A percentile compares a stretch with the other conserved stretches of the same genome.
Conservation (phyloP, 2,888 invertebrate genomes). For the Epinotia bilunana region DNA sequence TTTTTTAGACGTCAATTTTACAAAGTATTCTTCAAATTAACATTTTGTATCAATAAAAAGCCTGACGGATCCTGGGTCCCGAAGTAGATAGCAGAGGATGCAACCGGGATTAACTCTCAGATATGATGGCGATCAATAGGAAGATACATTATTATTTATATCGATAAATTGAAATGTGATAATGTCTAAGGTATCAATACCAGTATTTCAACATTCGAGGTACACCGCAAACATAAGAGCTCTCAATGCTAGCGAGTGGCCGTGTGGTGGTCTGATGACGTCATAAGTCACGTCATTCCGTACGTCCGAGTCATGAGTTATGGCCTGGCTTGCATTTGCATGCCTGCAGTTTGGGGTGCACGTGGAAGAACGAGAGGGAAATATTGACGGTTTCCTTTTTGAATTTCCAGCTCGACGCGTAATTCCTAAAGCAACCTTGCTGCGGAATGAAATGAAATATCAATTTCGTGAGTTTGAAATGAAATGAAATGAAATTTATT, state of each 20-base stretch:
- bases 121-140: too few species aligned
- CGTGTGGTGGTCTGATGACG: conserved; percentile 55
- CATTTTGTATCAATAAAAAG: too few species aligned
- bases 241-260: conserved; percentile 56
- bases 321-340: conserved; percentile 57
- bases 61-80: too few species aligned
- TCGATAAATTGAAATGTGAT: conserved; percentile 43
- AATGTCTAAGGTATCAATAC: conserved; percentile 37
- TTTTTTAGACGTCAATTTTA: too few species aligned
- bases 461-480: not conserved
- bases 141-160: too few species aligned
- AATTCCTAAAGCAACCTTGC: not conserved
- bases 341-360: conserved; percentile 43
- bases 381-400: not conserved
- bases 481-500: too few species aligned
- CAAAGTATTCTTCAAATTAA: too few species aligned
- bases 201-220: conserved; percentile 48
- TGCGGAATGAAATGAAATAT: not conserved
- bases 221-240: conserved; percentile 54
- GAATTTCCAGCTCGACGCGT: not conserved
- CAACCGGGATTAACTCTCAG: too few species aligned
- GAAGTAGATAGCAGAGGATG: too few species aligned
- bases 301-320: conserved; percentile 59
- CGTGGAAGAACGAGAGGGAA: not conserved
- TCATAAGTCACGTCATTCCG: conserved; percentile 64